A percentile compares a stretch with the other conserved stretches of the same genome.
phyloP scores from a whole-genome alignment of 2,888 invertebrate species.

The Cerceris rybyensis region DNA sequence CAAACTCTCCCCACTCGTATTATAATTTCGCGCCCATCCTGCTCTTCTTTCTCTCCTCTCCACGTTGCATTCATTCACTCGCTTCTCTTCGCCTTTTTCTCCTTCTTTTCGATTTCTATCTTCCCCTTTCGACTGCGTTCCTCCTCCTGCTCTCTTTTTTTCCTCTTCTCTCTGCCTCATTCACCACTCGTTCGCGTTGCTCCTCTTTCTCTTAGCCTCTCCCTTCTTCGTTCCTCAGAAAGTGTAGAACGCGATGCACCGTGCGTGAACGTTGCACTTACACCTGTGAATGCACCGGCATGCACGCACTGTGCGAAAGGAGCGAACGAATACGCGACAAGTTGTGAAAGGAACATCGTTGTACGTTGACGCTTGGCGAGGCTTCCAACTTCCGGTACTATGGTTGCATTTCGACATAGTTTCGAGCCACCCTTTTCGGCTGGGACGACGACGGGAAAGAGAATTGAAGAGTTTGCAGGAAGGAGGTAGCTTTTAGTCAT shows the following conservation, averaged over 20 bases:
- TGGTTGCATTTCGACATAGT: constrained; percentile 52
- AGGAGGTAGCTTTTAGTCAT: no score
- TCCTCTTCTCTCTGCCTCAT: constrained; percentile 3
- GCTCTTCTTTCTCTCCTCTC: constrained; percentile 2
- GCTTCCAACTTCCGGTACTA: constrained; percentile 55
- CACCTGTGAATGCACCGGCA: constrained; percentile 2
- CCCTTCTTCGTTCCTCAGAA: neutral
- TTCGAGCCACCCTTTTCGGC: constrained; percentile 18
- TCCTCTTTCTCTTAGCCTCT: constrained; percentile 1
- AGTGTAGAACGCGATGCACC: neutral
- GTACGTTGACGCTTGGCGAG: constrained; percentile 10
- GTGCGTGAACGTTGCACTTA: constrained; percentile 8
- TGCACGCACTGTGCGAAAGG: constrained; percentile 7
- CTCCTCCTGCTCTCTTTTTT: constrained; percentile 1
- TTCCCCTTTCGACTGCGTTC: neutral
- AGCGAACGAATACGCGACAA: neutral
- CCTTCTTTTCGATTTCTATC: neutral
- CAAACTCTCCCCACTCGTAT: no score
- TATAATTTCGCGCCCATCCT: no score
- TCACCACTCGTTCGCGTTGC: constrained; percentile 20
- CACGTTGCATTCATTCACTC: constrained; percentile 28
- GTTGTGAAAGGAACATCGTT: constrained; percentile 42
- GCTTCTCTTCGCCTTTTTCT: constrained; percentile 17
- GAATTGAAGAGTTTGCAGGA: neutral
- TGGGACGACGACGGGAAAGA: constrained; percentile 14